Evolutionary conservation across 2,113 vertebrate genomes (phyloP), one percentile per base, ranked within the genome.

Genomic region (Callithrix jacchus): DNA sequence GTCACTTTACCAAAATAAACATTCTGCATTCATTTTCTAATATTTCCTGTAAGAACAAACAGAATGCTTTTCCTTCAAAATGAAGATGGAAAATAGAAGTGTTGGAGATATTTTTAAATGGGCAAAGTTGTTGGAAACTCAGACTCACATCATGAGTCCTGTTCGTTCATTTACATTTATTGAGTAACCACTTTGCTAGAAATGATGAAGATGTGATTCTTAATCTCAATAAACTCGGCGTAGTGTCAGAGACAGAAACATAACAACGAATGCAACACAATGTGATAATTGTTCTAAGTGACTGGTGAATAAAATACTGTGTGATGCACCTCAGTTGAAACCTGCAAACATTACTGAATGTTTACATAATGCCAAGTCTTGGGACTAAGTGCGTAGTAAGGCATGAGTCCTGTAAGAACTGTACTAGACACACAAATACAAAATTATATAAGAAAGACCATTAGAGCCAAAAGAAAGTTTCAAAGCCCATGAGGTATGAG

Each of bases 191-290:
- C 32, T 13, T 84, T 35, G 27, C 17, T 12, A 64, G 61, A 73
- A 47, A 70, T 0, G 13, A n/a, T 12, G 25, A 47, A 30, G 1
- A 23, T 1, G 1, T 54, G 35, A 54, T 92, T 20, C 17, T 61
- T 83, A 2, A 18, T 32, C 17, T 68, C 42, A 37, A 5, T 12
- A 68, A 66, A 64, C 14, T 58, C 2, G 5, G n/a, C 18, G 9
- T 56, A 10, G 6, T 30, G 6, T 37, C 23, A 32, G 56, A 70
- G 56, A 16, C 8, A 56, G 56, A 47, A 17, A 45, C 61, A 37
- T 4, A 23, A 2, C 1, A 3, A 32, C 0, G 0, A 16, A 12
- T 3, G 4, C 49, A 68, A 16, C 17, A 18, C 27, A 18, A 4
- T 21, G 11, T 5, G 23, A 8, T 16, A 14, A 20, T 30, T 35